phyloP scores from a whole-genome alignment of 2,113 vertebrate genomes.

The Psophia crepitans region DNA sequence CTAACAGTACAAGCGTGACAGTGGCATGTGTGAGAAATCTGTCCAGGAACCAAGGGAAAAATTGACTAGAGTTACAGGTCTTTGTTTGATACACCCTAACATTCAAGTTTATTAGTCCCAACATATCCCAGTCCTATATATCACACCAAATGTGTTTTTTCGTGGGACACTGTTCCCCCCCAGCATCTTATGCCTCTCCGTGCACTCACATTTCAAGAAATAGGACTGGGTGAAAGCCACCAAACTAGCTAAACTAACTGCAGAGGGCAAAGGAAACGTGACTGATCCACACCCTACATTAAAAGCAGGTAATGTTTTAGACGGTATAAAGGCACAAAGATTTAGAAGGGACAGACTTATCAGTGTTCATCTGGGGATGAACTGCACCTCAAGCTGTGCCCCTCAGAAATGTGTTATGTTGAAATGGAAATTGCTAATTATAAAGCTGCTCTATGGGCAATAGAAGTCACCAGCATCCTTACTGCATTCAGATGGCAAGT shows the following conservation, averaged over 20 bases:
- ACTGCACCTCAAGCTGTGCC: background rate
- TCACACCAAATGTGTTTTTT: background rate
- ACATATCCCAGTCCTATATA: background rate
- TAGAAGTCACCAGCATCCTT: background rate
- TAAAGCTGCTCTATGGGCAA: background rate
- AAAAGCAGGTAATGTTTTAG: background rate
- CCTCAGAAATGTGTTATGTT: background rate
- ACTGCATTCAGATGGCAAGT: background rate
- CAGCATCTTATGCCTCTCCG: background rate
- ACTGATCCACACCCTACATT: background rate
- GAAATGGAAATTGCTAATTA: constrained; percentile 10
- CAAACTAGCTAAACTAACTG: background rate
- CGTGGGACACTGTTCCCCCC: background rate
- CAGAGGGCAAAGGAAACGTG: background rate
- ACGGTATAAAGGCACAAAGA: background rate
- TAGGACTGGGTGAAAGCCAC: background rate
- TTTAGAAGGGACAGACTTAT: background rate
- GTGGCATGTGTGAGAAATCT: background rate
- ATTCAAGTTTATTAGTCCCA: background rate
- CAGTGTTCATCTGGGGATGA: background rate
- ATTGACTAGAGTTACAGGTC: background rate
- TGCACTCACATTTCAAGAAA: background rate
- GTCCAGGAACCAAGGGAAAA: background rate
- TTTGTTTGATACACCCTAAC: background rate
- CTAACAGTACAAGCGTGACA: background rate